Evolutionary conservation across 1,140 invertebrate genomes (phyloP).

Genomic region (Saccostrea cuccullata): DNA sequence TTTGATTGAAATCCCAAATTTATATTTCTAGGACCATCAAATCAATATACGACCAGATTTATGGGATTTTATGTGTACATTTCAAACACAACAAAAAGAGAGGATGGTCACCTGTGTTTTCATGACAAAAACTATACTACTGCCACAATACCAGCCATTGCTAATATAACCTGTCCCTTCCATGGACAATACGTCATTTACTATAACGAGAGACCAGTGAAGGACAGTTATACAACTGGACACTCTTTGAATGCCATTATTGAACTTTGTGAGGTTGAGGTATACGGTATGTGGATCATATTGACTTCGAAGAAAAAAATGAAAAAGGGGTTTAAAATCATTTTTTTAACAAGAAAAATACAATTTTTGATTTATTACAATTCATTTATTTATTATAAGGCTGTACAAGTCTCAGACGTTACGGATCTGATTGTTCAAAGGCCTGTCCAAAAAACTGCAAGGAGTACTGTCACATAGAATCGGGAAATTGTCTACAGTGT

Average conservation of each 20-base stretch:
- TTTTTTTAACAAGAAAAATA: too few relatives aligned
- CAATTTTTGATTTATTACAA: too few relatives aligned
- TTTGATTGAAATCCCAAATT: too few relatives aligned
- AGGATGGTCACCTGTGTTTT: background rate
- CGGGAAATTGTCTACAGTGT: too few relatives aligned
- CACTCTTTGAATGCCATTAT: background rate
- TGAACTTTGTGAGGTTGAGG: background rate
- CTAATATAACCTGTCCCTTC: background rate
- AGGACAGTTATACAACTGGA: background rate
- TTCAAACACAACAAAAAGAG: background rate
- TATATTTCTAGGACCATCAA: too few relatives aligned
- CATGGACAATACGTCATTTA: background rate
- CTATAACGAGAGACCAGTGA: background rate
- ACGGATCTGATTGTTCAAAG: too few relatives aligned
- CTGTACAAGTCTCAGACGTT: background rate
- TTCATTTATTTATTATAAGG: background rate
- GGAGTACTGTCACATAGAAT: too few relatives aligned
- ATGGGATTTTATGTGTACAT: background rate
- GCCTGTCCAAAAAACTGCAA: too few relatives aligned
- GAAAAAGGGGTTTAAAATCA: too few relatives aligned
- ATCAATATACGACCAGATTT: background rate
- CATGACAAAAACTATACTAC: background rate
- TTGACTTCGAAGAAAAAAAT: too few relatives aligned
- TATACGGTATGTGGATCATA: background rate
- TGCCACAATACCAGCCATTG: background rate